Evolutionary conservation across 2,888 invertebrate genomes (phyloP), one percentile per base, ranked within the genome.

Genomic region (Drosophila sordidapex): DNA sequence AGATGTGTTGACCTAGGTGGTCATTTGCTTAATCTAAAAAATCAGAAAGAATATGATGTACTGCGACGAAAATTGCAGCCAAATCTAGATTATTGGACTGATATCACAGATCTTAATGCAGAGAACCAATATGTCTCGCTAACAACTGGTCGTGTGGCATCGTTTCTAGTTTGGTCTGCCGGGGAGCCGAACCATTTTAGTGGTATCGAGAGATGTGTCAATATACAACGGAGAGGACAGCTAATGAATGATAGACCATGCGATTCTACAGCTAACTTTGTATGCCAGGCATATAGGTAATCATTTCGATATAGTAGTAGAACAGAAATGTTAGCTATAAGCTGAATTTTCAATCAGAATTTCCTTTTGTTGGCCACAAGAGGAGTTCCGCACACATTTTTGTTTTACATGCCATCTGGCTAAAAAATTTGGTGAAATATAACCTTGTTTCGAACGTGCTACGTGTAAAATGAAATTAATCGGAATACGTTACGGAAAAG

Each of bases 401-500:
- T 36, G 5, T 25, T 29, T 18, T 38, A 13, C 33, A 33, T 38
- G 71, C 61, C 76, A 71, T 54, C 71, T 68, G 64, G 33, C 53
- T 67, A 53, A 76, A 51, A 21, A 51, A 54, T 21, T 66, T 54
- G 65, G 35, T 61, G 65, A 49, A 73, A 64, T 43, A 59, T 48
- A 48, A 56, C 13, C 71, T 54, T 35, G 29, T 60, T 56, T 25
- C 58, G 63, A 57, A 79, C 84, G 82, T 82, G 85, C 68, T 58
- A 57, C 53, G 69, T 43, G 64, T 53, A 38, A 76, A 89, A 87
- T 89, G 74, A 89, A 89, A 87, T 87, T 87, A 87, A 89, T 89
- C 73, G 83, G 35, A 58, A 69, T 59, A 73, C 56, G 78, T 79
- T 80, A 74, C 74, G 73, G 66, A 76, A 74, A 70, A 66, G 61